Evolutionary conservation across 2,888 invertebrate species (phyloP).

Genomic region (Glaucopsyche alexis): DNA sequence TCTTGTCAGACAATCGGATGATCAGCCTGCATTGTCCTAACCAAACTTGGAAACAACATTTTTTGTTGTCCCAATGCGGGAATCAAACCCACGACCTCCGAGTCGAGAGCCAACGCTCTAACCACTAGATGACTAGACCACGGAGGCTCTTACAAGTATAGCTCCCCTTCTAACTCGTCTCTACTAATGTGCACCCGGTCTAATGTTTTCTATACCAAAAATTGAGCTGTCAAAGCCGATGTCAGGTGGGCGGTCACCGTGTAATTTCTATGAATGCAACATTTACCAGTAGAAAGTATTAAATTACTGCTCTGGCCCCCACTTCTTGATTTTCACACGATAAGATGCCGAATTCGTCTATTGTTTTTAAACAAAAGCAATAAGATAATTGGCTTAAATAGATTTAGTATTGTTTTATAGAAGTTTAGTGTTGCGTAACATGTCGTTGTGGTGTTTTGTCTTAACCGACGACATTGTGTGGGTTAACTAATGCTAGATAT

Average conservation of each 20-base stretch:
- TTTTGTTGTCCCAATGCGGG: too few species aligned
- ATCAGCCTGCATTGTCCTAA: too few species aligned
- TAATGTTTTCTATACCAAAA: slow-evolving; percentile 57
- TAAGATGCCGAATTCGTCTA: slow-evolving; percentile 57
- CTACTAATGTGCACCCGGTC: slow-evolving; percentile 9
- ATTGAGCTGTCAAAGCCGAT: slow-evolving; percentile 68
- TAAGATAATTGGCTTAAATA: slow-evolving; percentile 34
- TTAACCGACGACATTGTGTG: background rate
- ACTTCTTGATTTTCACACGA: slow-evolving; percentile 64
- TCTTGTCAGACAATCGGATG: too few species aligned
- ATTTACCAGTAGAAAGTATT: slow-evolving; percentile 66
- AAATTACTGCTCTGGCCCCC: slow-evolving; percentile 58
- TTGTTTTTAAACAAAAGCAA: slow-evolving; percentile 52
- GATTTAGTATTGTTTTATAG: slow-evolving; percentile 29
- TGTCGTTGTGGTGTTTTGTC: background rate
- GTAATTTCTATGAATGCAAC: slow-evolving; percentile 63
- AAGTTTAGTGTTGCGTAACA: slow-evolving; percentile 25
- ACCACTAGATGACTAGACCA: too few species aligned
- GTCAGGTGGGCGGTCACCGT: slow-evolving; percentile 59
- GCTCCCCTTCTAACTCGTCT: too few species aligned
- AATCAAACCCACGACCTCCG: too few species aligned
- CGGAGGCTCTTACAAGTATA: too few species aligned
- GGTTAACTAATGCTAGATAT: background rate
- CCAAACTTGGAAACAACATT: too few species aligned
- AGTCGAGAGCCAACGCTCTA: too few species aligned